Conservation (phyloP, 1,140 invertebrate species). For the Zaprionus tsacasi region DNA sequence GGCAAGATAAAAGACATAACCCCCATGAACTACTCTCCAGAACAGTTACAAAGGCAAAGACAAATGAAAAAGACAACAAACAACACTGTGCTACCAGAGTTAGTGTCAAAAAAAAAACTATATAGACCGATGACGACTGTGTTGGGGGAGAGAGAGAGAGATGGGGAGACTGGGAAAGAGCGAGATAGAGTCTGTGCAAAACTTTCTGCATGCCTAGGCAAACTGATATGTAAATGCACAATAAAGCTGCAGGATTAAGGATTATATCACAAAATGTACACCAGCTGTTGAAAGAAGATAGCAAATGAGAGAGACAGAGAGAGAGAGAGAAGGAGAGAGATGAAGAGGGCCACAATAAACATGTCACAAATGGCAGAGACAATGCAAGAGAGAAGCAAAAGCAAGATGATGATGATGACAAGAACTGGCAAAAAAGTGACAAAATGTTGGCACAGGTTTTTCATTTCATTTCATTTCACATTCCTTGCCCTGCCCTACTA, state of each 20-base stretch:
- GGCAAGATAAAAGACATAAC: constrained; percentile 37
- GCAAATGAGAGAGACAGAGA: not conserved
- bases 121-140: constrained; percentile 17
- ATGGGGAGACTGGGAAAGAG: not conserved
- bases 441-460: constrained; percentile 54
- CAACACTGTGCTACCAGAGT: constrained; percentile 18
- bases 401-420: constrained; percentile 23
- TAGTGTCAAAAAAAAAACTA: constrained; percentile 36
- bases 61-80: constrained; percentile 17
- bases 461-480: constrained; percentile 17
- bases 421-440: constrained; percentile 42
- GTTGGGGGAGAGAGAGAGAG: not conserved
- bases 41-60: constrained; percentile 13
- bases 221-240: constrained; percentile 41
- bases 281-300: constrained; percentile 7
- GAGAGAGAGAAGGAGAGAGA: constrained; percentile 1
- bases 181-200: constrained; percentile 19
- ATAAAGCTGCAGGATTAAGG: constrained; percentile 53
- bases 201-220: constrained; percentile 15
- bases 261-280: constrained; percentile 36
- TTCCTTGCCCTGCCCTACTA: not conserved
- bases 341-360: constrained; percentile 30
- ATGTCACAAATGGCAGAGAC: constrained; percentile 45
- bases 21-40: constrained; percentile 13
- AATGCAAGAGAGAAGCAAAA: constrained; percentile 25